Percentiles rank a stretch among this genome's conserved stretches.
Conservation (phyloP, 1,140 invertebrate species). For the Drosophila orena region DNA sequence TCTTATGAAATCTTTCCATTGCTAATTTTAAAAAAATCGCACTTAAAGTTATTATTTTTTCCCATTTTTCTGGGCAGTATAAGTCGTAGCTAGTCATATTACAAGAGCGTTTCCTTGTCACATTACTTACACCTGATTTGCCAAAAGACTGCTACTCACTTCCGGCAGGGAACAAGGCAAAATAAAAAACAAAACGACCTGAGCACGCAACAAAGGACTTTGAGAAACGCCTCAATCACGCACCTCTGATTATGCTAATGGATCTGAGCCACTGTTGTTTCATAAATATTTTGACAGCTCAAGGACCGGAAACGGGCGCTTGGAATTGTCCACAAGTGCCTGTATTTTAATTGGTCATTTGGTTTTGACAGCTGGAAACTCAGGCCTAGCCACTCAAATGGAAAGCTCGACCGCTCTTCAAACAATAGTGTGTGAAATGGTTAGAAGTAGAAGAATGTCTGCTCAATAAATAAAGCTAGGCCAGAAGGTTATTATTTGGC, state of each 20-base stretch:
- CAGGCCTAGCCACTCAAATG: constrained; percentile 2
- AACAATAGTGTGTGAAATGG: background rate
- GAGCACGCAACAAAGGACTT: constrained; percentile 56
- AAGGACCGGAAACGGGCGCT: constrained; percentile 43
- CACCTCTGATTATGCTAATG: constrained; percentile 81
- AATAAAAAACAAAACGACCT: constrained; percentile 49
- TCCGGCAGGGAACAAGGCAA: constrained; percentile 36
- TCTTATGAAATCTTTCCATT: too few relatives aligned
- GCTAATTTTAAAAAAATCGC: too few relatives aligned
- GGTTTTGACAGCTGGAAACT: constrained; percentile 32
- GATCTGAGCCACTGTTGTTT: constrained; percentile 42
- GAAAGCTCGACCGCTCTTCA: constrained; percentile 9
- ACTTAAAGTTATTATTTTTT: too few relatives aligned
- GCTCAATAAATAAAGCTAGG: constrained; percentile 17
- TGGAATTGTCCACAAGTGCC: constrained; percentile 38
- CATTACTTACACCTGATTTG: constrained; percentile 76
- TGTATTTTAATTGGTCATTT: constrained; percentile 53
- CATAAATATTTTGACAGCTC: constrained; percentile 60
- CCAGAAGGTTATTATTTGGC: constrained; percentile 12
- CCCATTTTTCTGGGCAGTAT: background rate
- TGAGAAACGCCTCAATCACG: constrained; percentile 59
- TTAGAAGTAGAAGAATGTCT: background rate
- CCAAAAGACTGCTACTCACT: constrained; percentile 26
- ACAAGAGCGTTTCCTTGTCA: constrained; percentile 45
- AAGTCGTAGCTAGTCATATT: background rate